Percentiles rank a stretch among this genome's conserved stretches.
Evolutionary conservation across 2,888 invertebrate species (phyloP).

Genomic region (Lysandra bellargus): DNA sequence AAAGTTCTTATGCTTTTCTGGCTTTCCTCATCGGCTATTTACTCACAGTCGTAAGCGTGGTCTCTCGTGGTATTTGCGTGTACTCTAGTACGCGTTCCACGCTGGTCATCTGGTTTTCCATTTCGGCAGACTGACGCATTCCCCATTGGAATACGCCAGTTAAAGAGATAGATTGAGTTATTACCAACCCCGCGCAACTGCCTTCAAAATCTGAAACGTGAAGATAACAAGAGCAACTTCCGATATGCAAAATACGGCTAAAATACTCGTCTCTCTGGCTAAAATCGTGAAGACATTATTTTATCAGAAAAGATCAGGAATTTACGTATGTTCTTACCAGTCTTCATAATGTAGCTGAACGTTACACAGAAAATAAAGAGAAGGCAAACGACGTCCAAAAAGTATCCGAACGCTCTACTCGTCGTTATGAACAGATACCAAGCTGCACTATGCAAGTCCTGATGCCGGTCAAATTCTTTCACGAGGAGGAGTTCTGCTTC

Average conservation of each 20-base stretch:
- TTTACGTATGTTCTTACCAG: conserved; percentile 50
- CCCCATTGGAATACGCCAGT: conserved; percentile 88
- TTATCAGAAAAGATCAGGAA: not conserved
- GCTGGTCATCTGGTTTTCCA: conserved; percentile 88
- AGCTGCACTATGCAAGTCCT: conserved; percentile 84
- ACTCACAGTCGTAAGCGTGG: conserved; percentile 63
- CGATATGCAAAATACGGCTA: not conserved
- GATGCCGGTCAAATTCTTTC: conserved; percentile 78
- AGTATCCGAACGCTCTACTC: conserved; percentile 84
- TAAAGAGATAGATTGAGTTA: conserved; percentile 83
- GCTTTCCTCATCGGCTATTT: not conserved
- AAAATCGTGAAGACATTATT: not conserved
- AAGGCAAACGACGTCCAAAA: conserved; percentile 83
- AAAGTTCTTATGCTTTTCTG: too few relatives aligned
- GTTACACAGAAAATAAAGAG: conserved; percentile 83
- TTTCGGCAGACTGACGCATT: conserved; percentile 93
- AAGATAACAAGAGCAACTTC: not conserved
- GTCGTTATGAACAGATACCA: conserved; percentile 84
- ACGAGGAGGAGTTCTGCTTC: conserved; percentile 83
- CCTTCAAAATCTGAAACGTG: conserved; percentile 69
- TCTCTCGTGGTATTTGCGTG: conserved; percentile 77
- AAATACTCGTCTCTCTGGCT: not conserved
- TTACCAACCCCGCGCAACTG: conserved; percentile 82
- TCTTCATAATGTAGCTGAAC: conserved; percentile 80
- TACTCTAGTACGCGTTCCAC: conserved; percentile 90